Conservation (phyloP, 2,888 invertebrate species). For the Drosophila testacea region DNA sequence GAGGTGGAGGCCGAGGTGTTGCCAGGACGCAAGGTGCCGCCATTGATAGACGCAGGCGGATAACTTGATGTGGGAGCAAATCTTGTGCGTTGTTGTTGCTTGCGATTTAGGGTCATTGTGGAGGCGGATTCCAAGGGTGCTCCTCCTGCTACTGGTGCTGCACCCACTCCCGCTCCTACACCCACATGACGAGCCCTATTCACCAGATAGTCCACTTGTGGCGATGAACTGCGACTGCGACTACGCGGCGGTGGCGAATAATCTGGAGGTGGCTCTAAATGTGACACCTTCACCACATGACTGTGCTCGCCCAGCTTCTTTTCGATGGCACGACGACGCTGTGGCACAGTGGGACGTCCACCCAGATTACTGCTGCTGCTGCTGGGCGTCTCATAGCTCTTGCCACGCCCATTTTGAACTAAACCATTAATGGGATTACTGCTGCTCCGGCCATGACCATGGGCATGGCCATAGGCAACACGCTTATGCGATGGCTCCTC, state of each 20-base stretch:
- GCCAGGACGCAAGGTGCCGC: constrained; percentile 61
- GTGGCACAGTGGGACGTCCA: constrained; percentile 88
- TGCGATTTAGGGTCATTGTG: constrained; percentile 81
- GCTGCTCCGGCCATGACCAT: constrained; percentile 85
- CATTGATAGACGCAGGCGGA: constrained; percentile 33
- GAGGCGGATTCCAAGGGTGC: neutral
- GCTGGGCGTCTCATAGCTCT: constrained; percentile 63
- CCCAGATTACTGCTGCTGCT: constrained; percentile 60
- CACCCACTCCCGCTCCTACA: neutral
- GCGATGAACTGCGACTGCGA: constrained; percentile 84
- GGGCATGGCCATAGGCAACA: constrained; percentile 48
- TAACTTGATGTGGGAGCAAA: constrained; percentile 86
- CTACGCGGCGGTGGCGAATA: constrained; percentile 88
- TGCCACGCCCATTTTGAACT: constrained; percentile 56
- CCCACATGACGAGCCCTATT: constrained; percentile 20
- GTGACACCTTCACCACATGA: constrained; percentile 11
- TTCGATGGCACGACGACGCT: constrained; percentile 87
- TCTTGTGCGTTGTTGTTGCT: constrained; percentile 89
- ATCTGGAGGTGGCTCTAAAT: constrained; percentile 89
- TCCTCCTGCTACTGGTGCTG: neutral
- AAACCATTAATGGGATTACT: constrained; percentile 58
- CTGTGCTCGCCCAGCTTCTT: constrained; percentile 86
- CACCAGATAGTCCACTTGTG: constrained; percentile 76
- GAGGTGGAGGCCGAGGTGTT: constrained; percentile 78
- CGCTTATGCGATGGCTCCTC: constrained; percentile 66